A percentile compares a stretch with the other conserved stretches of the same genome.
Evolutionary conservation across 2,888 invertebrate genomes (phyloP).

Genomic region (Atethmia centrago): DNA sequence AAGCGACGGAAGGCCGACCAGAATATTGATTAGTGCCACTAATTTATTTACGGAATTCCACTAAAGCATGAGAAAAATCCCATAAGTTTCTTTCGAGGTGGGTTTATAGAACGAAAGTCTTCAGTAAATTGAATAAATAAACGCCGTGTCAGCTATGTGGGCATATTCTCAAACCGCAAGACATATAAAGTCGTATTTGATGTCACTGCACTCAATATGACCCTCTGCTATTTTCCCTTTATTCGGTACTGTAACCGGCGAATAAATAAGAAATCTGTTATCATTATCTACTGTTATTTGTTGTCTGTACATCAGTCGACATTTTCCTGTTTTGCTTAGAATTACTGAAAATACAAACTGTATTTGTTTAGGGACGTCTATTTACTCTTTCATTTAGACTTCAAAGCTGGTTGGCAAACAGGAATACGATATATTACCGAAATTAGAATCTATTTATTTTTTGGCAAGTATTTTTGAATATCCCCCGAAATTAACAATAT

Average conservation of each 20-base stretch:
- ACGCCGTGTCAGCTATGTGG: slow-evolving; percentile 66
- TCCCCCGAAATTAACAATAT: background rate
- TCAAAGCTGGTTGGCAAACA: background rate
- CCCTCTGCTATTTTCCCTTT: slow-evolving; percentile 34
- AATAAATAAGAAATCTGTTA: slow-evolving; percentile 36
- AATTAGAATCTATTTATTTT: background rate
- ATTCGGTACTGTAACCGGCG: slow-evolving; percentile 21
- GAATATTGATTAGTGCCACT: slow-evolving; percentile 50
- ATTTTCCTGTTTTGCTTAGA: slow-evolving; percentile 45
- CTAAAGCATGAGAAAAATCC: slow-evolving; percentile 47
- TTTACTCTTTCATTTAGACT: background rate
- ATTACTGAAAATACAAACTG: slow-evolving; percentile 20
- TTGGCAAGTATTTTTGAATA: background rate
- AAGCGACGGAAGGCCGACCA: slow-evolving; percentile 17
- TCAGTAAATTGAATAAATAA: slow-evolving; percentile 75
- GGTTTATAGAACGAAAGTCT: slow-evolving; percentile 69
- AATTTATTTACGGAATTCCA: slow-evolving; percentile 53
- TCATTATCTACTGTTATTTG: slow-evolving; percentile 43
- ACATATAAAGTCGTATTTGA: slow-evolving; percentile 44
- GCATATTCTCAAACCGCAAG: slow-evolving; percentile 59
- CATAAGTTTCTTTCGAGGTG: slow-evolving; percentile 64
- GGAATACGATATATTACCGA: background rate
- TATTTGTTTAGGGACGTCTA: slow-evolving; percentile 15
- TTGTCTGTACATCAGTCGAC: slow-evolving; percentile 11
- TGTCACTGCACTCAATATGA: slow-evolving; percentile 32